Conservation (phyloP, 2,888 invertebrate genomes). For the Stomorhina lunata region DNA sequence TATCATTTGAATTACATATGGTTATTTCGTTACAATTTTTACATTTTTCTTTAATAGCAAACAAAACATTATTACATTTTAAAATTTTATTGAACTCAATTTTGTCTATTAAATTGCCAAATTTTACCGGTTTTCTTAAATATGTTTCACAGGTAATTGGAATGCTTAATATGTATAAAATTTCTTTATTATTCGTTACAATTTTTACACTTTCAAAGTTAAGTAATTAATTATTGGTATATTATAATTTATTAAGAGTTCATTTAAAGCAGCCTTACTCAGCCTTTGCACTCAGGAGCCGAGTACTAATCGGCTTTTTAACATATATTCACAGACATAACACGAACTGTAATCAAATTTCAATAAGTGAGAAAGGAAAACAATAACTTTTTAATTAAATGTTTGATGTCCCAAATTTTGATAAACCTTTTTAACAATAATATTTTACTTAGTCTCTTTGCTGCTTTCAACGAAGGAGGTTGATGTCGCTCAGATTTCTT, state of each 20-base stretch:
- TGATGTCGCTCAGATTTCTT: too few species aligned
- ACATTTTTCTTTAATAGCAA: background rate
- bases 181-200: slow-evolving; percentile 40
- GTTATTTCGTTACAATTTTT: slow-evolving; percentile 11
- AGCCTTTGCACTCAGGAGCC: too few species aligned
- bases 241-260: slow-evolving; percentile 50
- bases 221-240: slow-evolving; percentile 50
- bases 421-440: too few species aligned
- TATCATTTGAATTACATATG: background rate
- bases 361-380: too few species aligned
- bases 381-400: too few species aligned
- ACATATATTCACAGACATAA: too few species aligned
- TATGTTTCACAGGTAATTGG: slow-evolving; percentile 20
- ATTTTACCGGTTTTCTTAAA: slow-evolving; percentile 20
- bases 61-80: background rate
- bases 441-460: too few species aligned
- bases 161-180: slow-evolving; percentile 35
- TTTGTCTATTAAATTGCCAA: slow-evolving; percentile 21
- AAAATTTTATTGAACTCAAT: slow-evolving; percentile 13
- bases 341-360: too few species aligned
- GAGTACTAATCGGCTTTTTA: too few species aligned
- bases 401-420: too few species aligned
- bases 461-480: too few species aligned
- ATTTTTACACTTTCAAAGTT: slow-evolving; percentile 5
- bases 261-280: slow-evolving; percentile 21